Evolutionary conservation across 2,888 invertebrate species (phyloP).

Genomic region (Euplexia lucipara): DNA sequence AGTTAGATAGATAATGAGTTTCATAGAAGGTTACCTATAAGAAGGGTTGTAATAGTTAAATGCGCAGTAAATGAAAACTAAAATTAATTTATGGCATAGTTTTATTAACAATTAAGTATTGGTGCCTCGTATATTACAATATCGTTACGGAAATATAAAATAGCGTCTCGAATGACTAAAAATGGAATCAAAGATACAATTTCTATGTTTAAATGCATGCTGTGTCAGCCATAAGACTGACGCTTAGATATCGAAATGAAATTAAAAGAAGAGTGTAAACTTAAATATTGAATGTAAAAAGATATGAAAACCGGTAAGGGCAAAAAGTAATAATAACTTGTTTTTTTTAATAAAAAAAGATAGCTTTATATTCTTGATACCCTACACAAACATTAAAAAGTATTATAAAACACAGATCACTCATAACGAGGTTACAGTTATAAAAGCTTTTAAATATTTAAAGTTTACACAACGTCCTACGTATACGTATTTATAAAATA

Average conservation of each 20-base stretch:
- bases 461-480: conserved; percentile 43
- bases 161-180: conserved; percentile 57
- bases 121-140: conserved; percentile 74
- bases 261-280: conserved; percentile 47
- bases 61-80: conserved; percentile 31
- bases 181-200: conserved; percentile 53
- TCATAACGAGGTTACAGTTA: conserved; percentile 4
- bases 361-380: neutral
- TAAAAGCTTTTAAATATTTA: conserved; percentile 16
- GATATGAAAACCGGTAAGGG: neutral
- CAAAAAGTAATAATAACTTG: neutral
- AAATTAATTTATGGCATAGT: conserved; percentile 52
- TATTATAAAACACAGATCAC: conserved; percentile 1
- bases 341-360: neutral
- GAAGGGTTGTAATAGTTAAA: neutral
- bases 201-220: conserved; percentile 60
- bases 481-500: conserved; percentile 43
- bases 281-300: conserved; percentile 19
- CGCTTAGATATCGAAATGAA: conserved; percentile 33
- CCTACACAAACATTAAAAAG: neutral
- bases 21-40: neutral
- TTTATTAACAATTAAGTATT: conserved; percentile 85
- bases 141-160: conserved; percentile 58
- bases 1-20: neutral
- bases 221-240: conserved; percentile 28